Conservation (phyloP, 2,113 vertebrate genomes). For the Pelmatolapia mariae region DNA sequence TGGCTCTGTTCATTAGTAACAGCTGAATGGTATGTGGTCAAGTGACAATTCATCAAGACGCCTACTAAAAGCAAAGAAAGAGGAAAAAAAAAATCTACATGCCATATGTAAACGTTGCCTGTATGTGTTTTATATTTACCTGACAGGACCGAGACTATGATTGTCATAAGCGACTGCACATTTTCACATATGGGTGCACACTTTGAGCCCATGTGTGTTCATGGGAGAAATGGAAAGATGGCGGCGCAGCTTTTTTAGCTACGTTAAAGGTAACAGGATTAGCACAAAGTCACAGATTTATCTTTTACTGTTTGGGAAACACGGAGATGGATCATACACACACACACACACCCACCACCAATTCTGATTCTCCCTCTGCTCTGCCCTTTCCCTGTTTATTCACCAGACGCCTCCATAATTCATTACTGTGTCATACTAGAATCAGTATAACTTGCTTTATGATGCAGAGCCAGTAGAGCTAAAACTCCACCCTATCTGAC, state of each 20-base stretch:
- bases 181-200: background rate
- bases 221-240: background rate
- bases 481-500: background rate
- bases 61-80: background rate
- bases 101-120: background rate
- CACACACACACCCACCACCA: too few species aligned
- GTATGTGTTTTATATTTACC: background rate
- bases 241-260: background rate
- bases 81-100: background rate
- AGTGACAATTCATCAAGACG: background rate
- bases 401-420: background rate
- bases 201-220: background rate
- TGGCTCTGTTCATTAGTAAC: background rate
- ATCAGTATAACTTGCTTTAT: slow-evolving; percentile 5
- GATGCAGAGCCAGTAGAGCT: background rate
- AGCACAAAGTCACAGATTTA: background rate
- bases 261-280: background rate
- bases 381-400: background rate
- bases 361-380: background rate
- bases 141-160: background rate
- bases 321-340: background rate
- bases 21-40: background rate
- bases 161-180: background rate
- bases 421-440: background rate
- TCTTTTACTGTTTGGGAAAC: background rate